Base-by-base conservation (phyloP, 35 echinoderm and acorn worm species). In the Diadema setosum region DNA sequence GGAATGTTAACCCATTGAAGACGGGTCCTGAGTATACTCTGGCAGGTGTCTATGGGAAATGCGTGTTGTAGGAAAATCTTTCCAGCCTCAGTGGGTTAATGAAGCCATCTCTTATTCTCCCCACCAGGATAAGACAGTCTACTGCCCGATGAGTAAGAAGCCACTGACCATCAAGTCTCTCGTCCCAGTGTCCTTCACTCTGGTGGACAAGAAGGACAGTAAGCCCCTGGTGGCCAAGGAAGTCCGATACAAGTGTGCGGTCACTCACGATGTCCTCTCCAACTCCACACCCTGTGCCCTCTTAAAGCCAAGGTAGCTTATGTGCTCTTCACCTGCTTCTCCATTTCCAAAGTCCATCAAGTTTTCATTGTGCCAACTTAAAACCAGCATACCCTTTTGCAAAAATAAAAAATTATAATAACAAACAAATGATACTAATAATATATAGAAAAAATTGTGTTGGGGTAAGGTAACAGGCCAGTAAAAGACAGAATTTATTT, bases 141-240 rank as follows among this genome's bases (percentile, higher is more conserved):
- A 91, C 52, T 98, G 95, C 42, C 95, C 95, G 26, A 98, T 98
- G 91, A 98, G 91, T 50, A 85, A 98, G 15, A 94, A 94, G 16
- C 95, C 91, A 15, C 59, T 98, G 15, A 91, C 90, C 40, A 45
- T 98, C 44, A 98, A 98, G 65, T 67, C 91, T 57, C 50, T 98
- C 39, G 88, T 98, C 24, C 81, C 83, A n/a, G 89, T 95, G 4
- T 82, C 85, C 23, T 99, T 95, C 82, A 88, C 75, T n/a, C 70
- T 85, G 3, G 96, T 83, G 3, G 90, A 99, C n/a, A 75, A 60
- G 34, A 87, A 98, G 3, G 85, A 88, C 56, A 84, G 90, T 43
- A 81, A 84, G 32, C 86, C 87, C 8, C 42, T 99, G n/a, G 92
- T 94, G 6, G 90, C 88, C 3, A 99, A 94, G 64, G 42, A 89